Conservation (phyloP, 2,113 vertebrate species). For the Halichoerus grypus region DNA sequence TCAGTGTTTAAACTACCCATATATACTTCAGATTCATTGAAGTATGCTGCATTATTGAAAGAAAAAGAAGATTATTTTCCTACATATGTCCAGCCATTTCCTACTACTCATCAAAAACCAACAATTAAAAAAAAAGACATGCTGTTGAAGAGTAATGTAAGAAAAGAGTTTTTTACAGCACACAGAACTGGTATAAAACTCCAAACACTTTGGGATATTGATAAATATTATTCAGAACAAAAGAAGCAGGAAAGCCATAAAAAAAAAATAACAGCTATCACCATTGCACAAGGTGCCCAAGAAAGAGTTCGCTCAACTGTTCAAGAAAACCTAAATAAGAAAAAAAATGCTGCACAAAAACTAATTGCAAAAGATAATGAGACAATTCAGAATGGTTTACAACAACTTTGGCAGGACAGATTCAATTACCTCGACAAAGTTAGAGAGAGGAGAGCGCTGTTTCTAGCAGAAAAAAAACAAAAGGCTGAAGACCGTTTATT, state of each 20-base stretch:
- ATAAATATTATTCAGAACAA: conserved; percentile 73
- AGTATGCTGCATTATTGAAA: conserved; percentile 48
- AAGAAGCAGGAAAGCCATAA: conserved; percentile 52
- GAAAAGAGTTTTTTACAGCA: conserved; percentile 34
- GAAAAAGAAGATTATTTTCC: conserved; percentile 51
- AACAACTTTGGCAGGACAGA: conserved; percentile 42
- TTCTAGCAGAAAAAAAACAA: conserved; percentile 77
- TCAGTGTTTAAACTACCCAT: conserved; percentile 71
- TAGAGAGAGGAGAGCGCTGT: conserved; percentile 71
- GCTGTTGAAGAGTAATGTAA: background rate
- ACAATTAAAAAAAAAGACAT: background rate
- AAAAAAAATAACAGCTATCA: conserved; percentile 47
- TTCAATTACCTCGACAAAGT: conserved; percentile 70
- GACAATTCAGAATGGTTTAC: conserved; percentile 43
- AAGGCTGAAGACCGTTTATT: conserved; percentile 70
- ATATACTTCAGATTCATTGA: background rate
- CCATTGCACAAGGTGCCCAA: background rate
- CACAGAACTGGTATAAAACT: conserved; percentile 69
- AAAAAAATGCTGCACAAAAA: background rate
- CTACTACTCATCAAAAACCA: background rate
- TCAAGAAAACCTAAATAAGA: conserved; percentile 46
- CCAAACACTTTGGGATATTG: conserved; percentile 72
- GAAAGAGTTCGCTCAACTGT: background rate
- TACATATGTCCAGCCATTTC: background rate
- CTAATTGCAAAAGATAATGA: conserved; percentile 57